phyloP scores from a whole-genome alignment of 2,113 vertebrate species.

The Apodemus speciosus region DNA sequence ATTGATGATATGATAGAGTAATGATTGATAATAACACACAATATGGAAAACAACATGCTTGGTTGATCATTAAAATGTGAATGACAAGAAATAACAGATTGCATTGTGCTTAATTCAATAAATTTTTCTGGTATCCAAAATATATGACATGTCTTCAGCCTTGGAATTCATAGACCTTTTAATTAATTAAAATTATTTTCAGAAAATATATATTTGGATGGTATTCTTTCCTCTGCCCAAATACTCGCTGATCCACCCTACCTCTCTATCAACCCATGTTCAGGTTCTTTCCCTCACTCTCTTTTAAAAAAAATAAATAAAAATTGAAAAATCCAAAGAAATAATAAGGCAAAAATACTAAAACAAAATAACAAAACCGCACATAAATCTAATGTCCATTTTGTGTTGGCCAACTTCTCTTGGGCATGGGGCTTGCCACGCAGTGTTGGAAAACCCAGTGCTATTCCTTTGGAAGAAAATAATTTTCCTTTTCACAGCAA shows the following conservation, averaged over 20 bases:
- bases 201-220: neutral
- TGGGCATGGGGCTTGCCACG: neutral
- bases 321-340: neutral
- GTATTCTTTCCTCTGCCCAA: neutral
- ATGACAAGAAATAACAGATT: conserved; percentile 56
- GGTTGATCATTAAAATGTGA: conserved; percentile 59
- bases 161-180: conserved; percentile 24
- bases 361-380: neutral
- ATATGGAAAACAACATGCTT: conserved; percentile 56
- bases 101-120: conserved; percentile 19
- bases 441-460: neutral
- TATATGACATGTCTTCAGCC: neutral
- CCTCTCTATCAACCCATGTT: neutral
- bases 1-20: conserved; percentile 37
- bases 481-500: neutral
- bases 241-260: neutral
- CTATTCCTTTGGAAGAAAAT: too few relatives aligned
- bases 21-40: conserved; percentile 68
- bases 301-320: neutral
- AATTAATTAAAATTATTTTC: neutral
- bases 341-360: neutral
- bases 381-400: neutral
- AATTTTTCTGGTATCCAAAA: conserved; percentile 42
- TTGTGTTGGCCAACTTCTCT: neutral
- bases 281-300: neutral